phyloP scores from a whole-genome alignment of 2,797 vertebrate genomes.

The Acomys russatus region DNA sequence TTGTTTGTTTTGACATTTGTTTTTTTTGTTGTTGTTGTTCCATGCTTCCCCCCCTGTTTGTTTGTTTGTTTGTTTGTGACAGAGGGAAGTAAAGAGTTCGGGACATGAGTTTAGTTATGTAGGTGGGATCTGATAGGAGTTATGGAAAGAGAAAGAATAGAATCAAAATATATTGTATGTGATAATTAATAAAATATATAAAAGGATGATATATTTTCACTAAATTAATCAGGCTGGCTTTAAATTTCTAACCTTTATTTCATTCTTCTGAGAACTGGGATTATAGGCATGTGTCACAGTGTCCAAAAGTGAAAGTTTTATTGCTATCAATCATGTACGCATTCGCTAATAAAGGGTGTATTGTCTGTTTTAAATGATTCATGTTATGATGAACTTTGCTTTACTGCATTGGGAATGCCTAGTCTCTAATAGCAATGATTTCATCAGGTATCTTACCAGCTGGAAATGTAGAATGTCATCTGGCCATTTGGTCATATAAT shows the following conservation, averaged over 20 bases:
- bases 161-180: not conserved
- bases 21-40: not conserved
- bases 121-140: not conserved
- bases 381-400: not conserved
- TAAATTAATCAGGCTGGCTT: not conserved
- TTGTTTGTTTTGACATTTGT: not conserved
- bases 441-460: not conserved
- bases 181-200: not conserved
- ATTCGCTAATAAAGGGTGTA: not conserved
- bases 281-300: too few species aligned
- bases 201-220: too few species aligned
- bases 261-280: not conserved
- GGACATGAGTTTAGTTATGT: not conserved
- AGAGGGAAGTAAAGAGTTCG: not conserved
- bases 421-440: not conserved
- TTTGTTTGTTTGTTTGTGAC: too few species aligned
- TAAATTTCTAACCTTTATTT: not conserved
- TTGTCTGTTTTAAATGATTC: not conserved
- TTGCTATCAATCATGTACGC: not conserved
- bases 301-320: not conserved
- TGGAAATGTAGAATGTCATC: not conserved
- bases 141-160: not conserved
- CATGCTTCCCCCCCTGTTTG: not conserved
- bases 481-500: not conserved
- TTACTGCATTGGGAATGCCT: not conserved